Evolutionary conservation across 2,888 invertebrate species (phyloP).

Genomic region (Ophraella communa): DNA sequence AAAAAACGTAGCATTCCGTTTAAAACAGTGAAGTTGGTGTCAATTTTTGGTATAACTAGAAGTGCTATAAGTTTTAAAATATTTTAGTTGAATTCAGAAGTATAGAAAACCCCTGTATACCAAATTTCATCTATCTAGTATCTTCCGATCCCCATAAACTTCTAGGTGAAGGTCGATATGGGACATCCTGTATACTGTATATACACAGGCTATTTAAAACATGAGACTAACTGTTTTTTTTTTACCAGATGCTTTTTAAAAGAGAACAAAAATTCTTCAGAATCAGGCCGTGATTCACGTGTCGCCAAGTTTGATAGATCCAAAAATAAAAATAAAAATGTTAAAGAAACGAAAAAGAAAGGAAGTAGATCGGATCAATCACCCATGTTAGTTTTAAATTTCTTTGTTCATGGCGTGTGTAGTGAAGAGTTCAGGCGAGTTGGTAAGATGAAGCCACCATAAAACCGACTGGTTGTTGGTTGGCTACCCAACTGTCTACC

Average conservation of each 20-base stretch:
- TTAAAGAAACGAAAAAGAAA: constrained; percentile 1
- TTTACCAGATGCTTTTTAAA: not conserved
- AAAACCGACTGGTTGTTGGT: constrained; percentile 33
- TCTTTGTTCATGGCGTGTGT: constrained; percentile 32
- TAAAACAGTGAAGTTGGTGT: too few species aligned
- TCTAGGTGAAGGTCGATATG: too few species aligned
- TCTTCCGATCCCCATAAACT: too few species aligned
- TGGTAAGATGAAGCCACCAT: constrained; percentile 27
- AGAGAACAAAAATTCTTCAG: not conserved
- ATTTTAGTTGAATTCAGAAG: too few species aligned
- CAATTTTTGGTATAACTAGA: too few species aligned
- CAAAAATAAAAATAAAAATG: not conserved
- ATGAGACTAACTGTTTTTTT: not conserved
- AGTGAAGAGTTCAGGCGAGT: constrained; percentile 6
- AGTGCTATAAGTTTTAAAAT: too few species aligned
- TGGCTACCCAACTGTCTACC: constrained; percentile 46
- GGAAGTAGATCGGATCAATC: constrained; percentile 33
- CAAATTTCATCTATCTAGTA: too few species aligned
- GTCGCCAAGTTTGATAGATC: constrained; percentile 17
- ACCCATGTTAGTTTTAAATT: constrained; percentile 33
- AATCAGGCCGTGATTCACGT: constrained; percentile 22
- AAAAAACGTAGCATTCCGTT: too few species aligned
- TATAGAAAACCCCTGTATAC: too few species aligned
- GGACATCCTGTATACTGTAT: too few species aligned
- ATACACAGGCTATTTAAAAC: not conserved